These are phyloP conservation scores for Ganaspis brasiliensis DNA, from an alignment of 2,888 invertebrate genomes.

Conservation along the genomic window DNA sequence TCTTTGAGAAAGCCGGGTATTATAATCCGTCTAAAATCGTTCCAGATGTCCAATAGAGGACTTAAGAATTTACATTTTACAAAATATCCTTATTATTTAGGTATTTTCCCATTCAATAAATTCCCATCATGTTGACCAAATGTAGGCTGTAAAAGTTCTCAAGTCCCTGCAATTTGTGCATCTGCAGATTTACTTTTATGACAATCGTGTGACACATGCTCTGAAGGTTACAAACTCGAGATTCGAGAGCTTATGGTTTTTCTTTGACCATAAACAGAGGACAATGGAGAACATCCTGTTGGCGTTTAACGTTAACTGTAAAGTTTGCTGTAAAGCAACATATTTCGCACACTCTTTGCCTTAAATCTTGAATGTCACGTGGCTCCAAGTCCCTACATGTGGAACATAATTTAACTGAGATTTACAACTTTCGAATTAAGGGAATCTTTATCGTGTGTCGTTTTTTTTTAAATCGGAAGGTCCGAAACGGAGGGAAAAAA, in stretches of 20 bases:
- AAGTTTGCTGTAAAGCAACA: conserved; percentile 9
- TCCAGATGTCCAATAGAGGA: conserved; percentile 3
- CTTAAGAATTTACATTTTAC: not conserved
- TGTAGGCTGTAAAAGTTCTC: conserved; percentile 16
- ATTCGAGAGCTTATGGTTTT: conserved; percentile 7
- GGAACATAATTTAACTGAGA: conserved; percentile 6
- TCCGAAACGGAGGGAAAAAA: not conserved
- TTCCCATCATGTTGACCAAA: not conserved
- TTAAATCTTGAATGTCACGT: conserved; percentile 23
- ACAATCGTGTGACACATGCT: conserved; percentile 19
- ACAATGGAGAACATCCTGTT: conserved; percentile 26
- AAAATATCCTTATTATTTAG: not conserved
- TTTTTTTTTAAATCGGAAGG: conserved; percentile 20
- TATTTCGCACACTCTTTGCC: conserved; percentile 12
- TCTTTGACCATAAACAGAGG: conserved; percentile 25
- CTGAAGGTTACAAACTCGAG: not conserved
- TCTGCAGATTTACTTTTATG: conserved; percentile 34
- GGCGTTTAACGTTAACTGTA: conserved; percentile 26
- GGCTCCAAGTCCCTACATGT: not conserved
- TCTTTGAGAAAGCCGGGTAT: not conserved
- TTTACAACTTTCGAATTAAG: conserved; percentile 9
- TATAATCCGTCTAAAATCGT: conserved; percentile 14
- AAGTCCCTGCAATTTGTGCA: not conserved
- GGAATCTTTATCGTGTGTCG: conserved; percentile 2
- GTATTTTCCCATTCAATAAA: not conserved